phyloP scores from a whole-genome alignment of 2,888 invertebrate genomes.

The Blastobasis adustella region DNA sequence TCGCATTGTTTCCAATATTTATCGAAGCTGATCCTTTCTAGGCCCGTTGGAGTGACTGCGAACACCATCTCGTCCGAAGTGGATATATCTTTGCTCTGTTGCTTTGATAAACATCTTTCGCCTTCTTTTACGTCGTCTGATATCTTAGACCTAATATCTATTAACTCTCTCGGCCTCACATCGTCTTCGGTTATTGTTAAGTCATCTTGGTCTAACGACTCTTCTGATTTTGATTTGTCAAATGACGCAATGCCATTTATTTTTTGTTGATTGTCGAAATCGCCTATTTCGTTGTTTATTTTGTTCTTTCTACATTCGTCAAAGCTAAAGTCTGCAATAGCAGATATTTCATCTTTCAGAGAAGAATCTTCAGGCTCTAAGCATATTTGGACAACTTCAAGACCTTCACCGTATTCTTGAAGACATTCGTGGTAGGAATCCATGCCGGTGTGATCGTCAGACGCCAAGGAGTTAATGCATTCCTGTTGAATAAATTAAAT shows the following conservation, averaged over 20 bases:
- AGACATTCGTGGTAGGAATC: conserved; percentile 79
- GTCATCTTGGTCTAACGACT: conserved; percentile 62
- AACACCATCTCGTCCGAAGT: conserved; percentile 73
- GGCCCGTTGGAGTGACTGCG: conserved; percentile 66
- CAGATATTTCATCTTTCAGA: conserved; percentile 67
- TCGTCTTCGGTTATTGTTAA: conserved; percentile 68
- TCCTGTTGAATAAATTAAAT: conserved; percentile 45
- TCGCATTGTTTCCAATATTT: conserved; percentile 64
- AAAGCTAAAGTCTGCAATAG: conserved; percentile 56
- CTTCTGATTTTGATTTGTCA: conserved; percentile 58
- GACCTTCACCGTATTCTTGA: conserved; percentile 77
- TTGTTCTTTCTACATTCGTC: conserved; percentile 47
- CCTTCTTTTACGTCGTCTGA: conserved; percentile 36
- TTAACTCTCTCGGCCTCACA: conserved; percentile 52
- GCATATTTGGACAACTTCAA: conserved; percentile 77
- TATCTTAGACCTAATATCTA: conserved; percentile 47
- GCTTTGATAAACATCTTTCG: conserved; percentile 51
- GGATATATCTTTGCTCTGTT: conserved; percentile 67
- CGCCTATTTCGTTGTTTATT: conserved; percentile 17
- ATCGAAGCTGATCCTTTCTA: conserved; percentile 69
- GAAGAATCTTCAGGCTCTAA: conserved; percentile 75
- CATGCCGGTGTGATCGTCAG: conserved; percentile 77
- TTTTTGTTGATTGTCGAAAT: neutral
- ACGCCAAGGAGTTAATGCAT: conserved; percentile 71
- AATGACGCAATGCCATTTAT: conserved; percentile 44